These are phyloP conservation scores for Benthosema pterotum DNA, from an alignment of 2,797 vertebrate species.

Conservation along the genomic window DNA sequence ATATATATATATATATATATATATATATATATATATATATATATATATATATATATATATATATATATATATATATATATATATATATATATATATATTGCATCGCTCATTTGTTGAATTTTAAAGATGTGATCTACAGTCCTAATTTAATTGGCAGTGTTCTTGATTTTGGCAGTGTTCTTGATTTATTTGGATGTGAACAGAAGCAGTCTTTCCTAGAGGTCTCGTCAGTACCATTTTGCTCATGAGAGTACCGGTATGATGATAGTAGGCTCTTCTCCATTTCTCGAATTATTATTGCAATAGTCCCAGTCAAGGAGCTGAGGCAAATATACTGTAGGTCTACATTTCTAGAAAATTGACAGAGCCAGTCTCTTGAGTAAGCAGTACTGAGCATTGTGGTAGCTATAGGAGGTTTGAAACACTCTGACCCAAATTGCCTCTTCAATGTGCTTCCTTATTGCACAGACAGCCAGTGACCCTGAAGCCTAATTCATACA, in stretches of 20 bases:
- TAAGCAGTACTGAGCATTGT: neutral
- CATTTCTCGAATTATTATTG: neutral
- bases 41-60: neutral
- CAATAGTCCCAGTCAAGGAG: neutral
- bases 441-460: conserved; percentile 8
- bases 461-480: conserved; percentile 14
- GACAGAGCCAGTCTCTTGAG: neutral
- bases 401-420: conserved; percentile 10
- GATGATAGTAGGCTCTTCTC: neutral
- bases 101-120: neutral
- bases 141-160: neutral
- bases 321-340: neutral
- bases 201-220: neutral
- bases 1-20: neutral
- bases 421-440: conserved; percentile 21
- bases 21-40: neutral
- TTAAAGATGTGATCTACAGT: conserved; percentile 1
- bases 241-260: neutral
- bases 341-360: neutral
- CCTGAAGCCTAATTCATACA: neutral
- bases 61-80: neutral
- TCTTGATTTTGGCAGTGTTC: neutral
- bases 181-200: neutral
- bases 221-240: neutral
- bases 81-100: neutral